A percentile compares a stretch with the other conserved stretches of the same genome.
phyloP scores from a whole-genome alignment of 2,797 vertebrate genomes.

The Microtus obscurus region DNA sequence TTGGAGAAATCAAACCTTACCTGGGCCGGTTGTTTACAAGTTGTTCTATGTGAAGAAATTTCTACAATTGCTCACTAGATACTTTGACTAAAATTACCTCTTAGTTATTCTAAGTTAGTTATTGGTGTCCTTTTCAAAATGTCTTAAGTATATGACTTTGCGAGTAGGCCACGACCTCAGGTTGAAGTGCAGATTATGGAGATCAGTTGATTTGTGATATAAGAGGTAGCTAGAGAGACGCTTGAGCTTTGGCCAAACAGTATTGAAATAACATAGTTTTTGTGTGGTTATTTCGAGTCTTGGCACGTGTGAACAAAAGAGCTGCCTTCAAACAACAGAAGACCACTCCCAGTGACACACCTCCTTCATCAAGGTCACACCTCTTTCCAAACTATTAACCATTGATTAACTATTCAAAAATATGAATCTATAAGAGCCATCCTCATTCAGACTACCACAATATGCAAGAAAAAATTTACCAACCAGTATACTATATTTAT shows the following conservation, averaged over 20 bases:
- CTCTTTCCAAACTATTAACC: not conserved
- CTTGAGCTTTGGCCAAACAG: no score
- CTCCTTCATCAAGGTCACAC: not conserved
- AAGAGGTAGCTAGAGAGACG: no score
- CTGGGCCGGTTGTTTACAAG: not conserved
- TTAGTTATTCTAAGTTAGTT: not conserved
- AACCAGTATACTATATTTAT: not conserved
- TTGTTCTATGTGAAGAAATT: not conserved
- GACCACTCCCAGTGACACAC: not conserved
- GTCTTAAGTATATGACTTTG: not conserved
- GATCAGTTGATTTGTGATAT: no score
- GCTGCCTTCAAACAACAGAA: no score
- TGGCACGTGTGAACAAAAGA: no score
- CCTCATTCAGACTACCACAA: not conserved
- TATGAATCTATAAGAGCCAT: not conserved
- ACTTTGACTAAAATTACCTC: not conserved
- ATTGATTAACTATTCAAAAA: not conserved
- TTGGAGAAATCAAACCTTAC: not conserved
- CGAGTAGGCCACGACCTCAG: no score
- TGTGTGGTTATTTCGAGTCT: no score
- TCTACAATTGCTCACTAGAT: not conserved
- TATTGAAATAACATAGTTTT: no score
- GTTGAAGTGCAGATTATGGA: no score
- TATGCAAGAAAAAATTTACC: not conserved
- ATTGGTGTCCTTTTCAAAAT: not conserved